These are phyloP conservation scores for Leucozona laternaria DNA, from an alignment of 2,888 invertebrate species.

Conservation along the genomic window DNA sequence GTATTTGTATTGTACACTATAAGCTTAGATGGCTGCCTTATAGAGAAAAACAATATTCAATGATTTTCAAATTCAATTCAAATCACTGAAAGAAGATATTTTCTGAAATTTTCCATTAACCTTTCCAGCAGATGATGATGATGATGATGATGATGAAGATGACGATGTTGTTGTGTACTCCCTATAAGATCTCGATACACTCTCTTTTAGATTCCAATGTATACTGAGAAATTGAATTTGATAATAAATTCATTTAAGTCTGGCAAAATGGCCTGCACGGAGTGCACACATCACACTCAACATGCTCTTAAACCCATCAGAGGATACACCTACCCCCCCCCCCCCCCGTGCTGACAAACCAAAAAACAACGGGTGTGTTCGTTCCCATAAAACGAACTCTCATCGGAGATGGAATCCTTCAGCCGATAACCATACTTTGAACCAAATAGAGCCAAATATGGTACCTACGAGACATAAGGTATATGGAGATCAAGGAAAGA, in stretches of 20 bases:
- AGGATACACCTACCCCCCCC: background rate
- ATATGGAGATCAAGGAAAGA: constrained; percentile 13
- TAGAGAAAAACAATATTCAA: background rate
- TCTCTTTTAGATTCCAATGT: constrained; percentile 1
- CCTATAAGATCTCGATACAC: constrained; percentile 2
- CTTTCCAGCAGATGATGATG: constrained; percentile 29
- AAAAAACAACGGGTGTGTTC: constrained; percentile 31
- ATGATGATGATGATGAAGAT: background rate
- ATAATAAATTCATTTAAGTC: constrained; percentile 70
- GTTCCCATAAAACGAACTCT: constrained; percentile 60
- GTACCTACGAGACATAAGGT: background rate
- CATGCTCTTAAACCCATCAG: background rate
- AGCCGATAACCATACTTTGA: constrained; percentile 7
- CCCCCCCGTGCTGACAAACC: no score
- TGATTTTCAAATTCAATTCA: constrained; percentile 53
- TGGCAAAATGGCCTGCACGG: constrained; percentile 53
- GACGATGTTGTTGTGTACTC: constrained; percentile 3
- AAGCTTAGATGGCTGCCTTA: background rate
- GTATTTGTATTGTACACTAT: no score
- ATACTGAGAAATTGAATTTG: constrained; percentile 54
- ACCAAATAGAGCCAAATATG: background rate
- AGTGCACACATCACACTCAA: constrained; percentile 22
- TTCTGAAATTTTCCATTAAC: constrained; percentile 55
- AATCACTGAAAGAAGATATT: constrained; percentile 60
- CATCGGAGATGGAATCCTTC: constrained; percentile 10